Conservation (phyloP, 1,140 invertebrate genomes). For the Halictus rubicundus region DNA sequence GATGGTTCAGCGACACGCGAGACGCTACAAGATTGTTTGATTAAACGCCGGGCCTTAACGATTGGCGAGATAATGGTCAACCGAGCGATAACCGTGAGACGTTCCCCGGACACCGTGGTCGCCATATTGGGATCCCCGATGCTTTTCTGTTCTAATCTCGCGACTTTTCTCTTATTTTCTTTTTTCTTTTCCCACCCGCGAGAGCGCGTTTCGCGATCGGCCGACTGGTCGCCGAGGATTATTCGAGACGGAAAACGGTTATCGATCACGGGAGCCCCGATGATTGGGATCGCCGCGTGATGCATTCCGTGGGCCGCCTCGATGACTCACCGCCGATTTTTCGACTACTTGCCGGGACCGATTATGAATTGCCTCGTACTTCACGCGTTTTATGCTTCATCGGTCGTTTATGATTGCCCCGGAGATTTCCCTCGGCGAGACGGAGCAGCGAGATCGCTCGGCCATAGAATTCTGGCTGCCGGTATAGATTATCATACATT, state of each 20-base stretch:
- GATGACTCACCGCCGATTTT: background rate
- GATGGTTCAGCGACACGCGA: conserved; percentile 24
- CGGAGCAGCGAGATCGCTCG: too few relatives aligned
- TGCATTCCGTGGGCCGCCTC: background rate
- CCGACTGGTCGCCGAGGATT: too few relatives aligned
- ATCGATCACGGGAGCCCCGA: background rate
- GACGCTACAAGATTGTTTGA: conserved; percentile 41
- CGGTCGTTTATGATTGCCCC: too few relatives aligned
- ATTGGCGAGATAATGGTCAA: background rate
- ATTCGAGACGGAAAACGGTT: background rate
- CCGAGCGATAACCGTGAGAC: background rate
- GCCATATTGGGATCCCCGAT: too few relatives aligned
- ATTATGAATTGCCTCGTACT: too few relatives aligned
- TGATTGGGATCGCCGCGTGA: background rate
- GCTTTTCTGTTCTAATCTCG: background rate
- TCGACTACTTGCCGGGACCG: background rate
- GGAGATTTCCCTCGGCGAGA: too few relatives aligned
- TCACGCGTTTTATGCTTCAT: too few relatives aligned
- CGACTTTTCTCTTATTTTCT: background rate
- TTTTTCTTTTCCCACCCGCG: too few relatives aligned
- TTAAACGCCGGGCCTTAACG: conserved; percentile 25
- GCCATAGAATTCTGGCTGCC: too few relatives aligned
- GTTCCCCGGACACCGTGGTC: background rate
- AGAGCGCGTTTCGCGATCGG: too few relatives aligned
- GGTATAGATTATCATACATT: too few relatives aligned